Base-by-base conservation (phyloP, 2,797 vertebrate species). In the Poeciliopsis presidionis region DNA sequence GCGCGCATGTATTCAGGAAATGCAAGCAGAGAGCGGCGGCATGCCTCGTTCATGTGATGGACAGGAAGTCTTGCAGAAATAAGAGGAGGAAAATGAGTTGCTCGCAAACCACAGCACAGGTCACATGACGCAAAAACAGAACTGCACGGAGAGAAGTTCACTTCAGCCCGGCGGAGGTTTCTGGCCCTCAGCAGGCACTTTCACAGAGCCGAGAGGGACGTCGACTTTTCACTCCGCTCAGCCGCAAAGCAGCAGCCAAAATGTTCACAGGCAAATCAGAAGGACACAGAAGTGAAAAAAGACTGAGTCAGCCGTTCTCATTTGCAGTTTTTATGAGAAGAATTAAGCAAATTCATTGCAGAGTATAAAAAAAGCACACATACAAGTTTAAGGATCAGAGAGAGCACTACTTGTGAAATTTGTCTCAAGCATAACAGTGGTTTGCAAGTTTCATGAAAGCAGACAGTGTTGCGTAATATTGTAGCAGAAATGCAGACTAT, bases 21-120 rank as follows among this genome's bases (percentile, higher is more conserved):
- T 72, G 46, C 77, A 74, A 74, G 71, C 82, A 77, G 67, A 77
- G 75, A 78, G 75, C 84, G 79, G 81, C 83, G 80, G 81, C 83
- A 85, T 88, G 85, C 70, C 67, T 74, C 76, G 81, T 91, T 89
- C 80, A 91, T 88, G 87, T 87, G 86, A 91, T 90, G 94, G 92
- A 95, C 93, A 95, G 94, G 95, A 96, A 95, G 88, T 93, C 73
- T 93, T 94, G 91, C 93, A 92, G 81, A 94, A 94, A 92, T 81
- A 90, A 86, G 86, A 84, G 83, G 87, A 90, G 91, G 83, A 91
- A 91, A 90, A 87, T 51, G 82, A 90, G 90, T 83, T 80, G 88
- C 90, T 88, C 76, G 81, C 83, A 95, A 93, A 91, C 93, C 92
- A 92, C 93, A 95, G 83, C 76, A 69, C n/a, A 70, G 84, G 92